Conservation (phyloP, 2,113 vertebrate genomes). For the Malaclemys terrapin region DNA sequence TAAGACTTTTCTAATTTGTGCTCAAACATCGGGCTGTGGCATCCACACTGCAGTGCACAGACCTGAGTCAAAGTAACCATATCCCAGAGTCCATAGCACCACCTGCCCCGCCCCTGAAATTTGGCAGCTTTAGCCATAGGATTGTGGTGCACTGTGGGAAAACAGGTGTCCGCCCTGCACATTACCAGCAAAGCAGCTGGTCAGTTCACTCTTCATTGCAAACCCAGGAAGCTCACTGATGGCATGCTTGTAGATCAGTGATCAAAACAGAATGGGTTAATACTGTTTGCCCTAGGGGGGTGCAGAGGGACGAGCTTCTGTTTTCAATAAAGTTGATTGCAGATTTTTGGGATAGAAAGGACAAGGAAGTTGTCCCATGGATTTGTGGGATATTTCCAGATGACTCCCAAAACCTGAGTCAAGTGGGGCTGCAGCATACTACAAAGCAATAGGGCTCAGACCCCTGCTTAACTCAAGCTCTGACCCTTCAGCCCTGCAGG, state of each 20-base stretch:
- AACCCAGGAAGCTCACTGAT: not conserved
- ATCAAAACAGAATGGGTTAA: not conserved
- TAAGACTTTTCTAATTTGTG: too few relatives aligned
- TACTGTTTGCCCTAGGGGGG: not conserved
- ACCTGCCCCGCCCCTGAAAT: not conserved
- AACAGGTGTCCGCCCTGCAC: not conserved
- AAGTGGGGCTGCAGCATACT: not conserved
- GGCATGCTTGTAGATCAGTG: not conserved
- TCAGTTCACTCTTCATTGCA: not conserved
- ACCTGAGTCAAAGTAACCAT: not conserved
- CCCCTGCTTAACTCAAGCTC: not conserved
- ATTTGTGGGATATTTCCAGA: not conserved
- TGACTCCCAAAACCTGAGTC: not conserved
- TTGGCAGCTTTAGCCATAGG: not conserved
- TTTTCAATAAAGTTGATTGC: not conserved
- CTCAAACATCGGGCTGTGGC: not conserved
- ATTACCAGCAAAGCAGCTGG: not conserved
- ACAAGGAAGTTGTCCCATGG: not conserved
- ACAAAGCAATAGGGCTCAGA: not conserved
- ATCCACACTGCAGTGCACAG: not conserved
- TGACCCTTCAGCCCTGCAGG: not conserved
- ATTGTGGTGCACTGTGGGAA: not conserved
- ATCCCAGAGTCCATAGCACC: not conserved
- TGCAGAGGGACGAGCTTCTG: not conserved
- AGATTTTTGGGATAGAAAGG: not conserved